These are phyloP conservation scores for Holcopasites calliopsidis DNA, from an alignment of 1,140 invertebrate genomes.

Conservation along the genomic window DNA sequence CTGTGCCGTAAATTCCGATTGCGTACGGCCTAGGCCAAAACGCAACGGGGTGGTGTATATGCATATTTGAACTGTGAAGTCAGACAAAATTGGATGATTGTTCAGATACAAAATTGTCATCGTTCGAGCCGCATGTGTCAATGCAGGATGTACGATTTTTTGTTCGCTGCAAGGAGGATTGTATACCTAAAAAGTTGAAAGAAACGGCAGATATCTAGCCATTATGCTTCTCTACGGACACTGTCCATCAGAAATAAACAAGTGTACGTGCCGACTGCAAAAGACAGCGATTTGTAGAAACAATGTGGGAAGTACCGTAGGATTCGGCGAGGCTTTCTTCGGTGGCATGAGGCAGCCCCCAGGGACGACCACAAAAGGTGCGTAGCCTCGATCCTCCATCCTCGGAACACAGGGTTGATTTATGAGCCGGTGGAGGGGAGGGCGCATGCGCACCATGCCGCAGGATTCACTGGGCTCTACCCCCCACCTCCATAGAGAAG, in stretches of 20 bases:
- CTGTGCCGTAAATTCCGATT: too few relatives aligned
- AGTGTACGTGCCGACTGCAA: not conserved
- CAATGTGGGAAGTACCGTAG: not conserved
- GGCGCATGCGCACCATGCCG: slow-evolving; percentile 64
- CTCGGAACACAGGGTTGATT: slow-evolving; percentile 69
- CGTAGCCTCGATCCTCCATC: slow-evolving; percentile 55
- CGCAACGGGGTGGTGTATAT: too few relatives aligned
- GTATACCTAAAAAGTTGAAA: not conserved
- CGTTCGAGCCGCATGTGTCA: too few relatives aligned
- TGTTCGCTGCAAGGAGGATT: too few relatives aligned
- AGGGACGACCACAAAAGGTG: slow-evolving; percentile 59
- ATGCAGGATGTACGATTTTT: too few relatives aligned
- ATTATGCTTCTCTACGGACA: too few relatives aligned
- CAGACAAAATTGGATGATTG: too few relatives aligned
- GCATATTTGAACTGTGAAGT: too few relatives aligned
- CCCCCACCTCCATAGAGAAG: slow-evolving; percentile 50
- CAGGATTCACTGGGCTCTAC: slow-evolving; percentile 54
- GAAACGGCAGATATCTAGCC: too few relatives aligned
- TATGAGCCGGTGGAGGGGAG: slow-evolving; percentile 67
- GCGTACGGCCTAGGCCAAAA: too few relatives aligned
- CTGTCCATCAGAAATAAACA: not conserved
- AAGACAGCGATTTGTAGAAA: slow-evolving; percentile 14
- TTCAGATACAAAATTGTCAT: too few relatives aligned
- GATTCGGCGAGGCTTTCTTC: slow-evolving; percentile 13
- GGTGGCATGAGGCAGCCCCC: slow-evolving; percentile 32